Percentiles rank a stretch among this genome's conserved stretches.
phyloP scores from a whole-genome alignment of 2,113 vertebrate species.

The Sinocyclocheilus rhinocerous region DNA sequence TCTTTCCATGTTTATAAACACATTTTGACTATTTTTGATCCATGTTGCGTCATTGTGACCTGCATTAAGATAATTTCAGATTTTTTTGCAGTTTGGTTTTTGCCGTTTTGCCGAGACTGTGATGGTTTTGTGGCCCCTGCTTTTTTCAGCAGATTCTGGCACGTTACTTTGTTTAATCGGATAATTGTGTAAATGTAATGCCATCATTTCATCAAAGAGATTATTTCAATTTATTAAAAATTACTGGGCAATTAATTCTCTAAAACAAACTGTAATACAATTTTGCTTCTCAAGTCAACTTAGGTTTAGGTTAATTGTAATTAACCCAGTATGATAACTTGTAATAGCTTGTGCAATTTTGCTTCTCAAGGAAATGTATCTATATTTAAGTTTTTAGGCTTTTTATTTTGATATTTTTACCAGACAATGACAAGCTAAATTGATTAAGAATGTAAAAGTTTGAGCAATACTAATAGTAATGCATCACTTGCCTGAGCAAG shows the following conservation, averaged over 20 bases:
- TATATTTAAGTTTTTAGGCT: neutral
- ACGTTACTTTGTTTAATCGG: constrained; percentile 68
- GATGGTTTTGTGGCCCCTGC: neutral
- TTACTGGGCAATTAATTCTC: too few relatives aligned
- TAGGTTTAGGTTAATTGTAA: too few relatives aligned
- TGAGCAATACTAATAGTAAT: neutral
- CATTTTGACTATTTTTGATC: neutral
- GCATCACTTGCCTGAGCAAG: neutral
- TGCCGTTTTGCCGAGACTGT: neutral
- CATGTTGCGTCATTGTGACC: neutral
- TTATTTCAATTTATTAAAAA: too few relatives aligned
- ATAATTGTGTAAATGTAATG: constrained; percentile 88
- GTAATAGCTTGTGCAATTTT: neutral
- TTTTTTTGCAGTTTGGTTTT: too few relatives aligned
- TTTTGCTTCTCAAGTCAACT: too few relatives aligned
- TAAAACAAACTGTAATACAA: too few relatives aligned
- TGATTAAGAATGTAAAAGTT: neutral
- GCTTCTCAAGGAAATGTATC: neutral
- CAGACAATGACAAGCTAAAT: neutral
- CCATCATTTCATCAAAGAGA: constrained; percentile 81
- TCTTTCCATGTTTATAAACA: neutral
- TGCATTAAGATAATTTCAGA: neutral
- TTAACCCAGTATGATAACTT: neutral
- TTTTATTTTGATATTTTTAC: neutral
- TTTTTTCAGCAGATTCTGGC: constrained; percentile 26